Evolutionary conservation across 2,113 vertebrate genomes (phyloP).

Genomic region (Pterocles gutturalis): DNA sequence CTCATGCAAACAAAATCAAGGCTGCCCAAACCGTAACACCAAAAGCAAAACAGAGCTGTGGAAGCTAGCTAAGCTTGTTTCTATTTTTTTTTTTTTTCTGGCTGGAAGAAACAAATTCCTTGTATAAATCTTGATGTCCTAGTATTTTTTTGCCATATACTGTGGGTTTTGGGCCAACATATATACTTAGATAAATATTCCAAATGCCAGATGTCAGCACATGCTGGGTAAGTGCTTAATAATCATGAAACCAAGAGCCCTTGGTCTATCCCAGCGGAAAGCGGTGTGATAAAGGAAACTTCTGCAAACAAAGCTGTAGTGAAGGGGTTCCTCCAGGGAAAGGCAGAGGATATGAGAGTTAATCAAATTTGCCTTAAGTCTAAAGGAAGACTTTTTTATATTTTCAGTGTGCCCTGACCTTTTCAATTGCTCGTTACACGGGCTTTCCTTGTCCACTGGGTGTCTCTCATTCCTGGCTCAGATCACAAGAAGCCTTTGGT

Average conservation of each 20-base stretch:
- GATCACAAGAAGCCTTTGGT: not conserved
- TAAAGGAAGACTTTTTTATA: not conserved
- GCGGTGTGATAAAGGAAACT: not conserved
- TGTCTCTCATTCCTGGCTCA: conserved; percentile 21
- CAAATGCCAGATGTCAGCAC: conserved; percentile 52
- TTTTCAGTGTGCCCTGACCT: not conserved
- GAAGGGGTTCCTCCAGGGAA: not conserved
- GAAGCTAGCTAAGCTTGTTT: not conserved
- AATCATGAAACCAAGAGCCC: not conserved
- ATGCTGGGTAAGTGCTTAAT: conserved; percentile 35
- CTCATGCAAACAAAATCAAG: not conserved
- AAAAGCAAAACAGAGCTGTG: not conserved
- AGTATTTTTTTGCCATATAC: not conserved
- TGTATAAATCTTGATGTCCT: not conserved
- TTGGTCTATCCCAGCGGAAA: not conserved
- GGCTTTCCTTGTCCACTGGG: not conserved
- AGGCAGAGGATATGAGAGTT: conserved; percentile 24
- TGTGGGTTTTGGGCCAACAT: conserved; percentile 8
- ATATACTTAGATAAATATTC: conserved; percentile 34
- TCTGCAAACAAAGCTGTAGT: not conserved
- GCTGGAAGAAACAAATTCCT: not conserved
- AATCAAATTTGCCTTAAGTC: conserved; percentile 20
- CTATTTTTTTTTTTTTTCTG: not conserved
- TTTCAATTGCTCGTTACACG: not conserved
- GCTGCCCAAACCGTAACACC: not conserved